These are phyloP conservation scores for Brenthis ino DNA, from an alignment of 2,888 invertebrate genomes.

Conservation along the genomic window DNA sequence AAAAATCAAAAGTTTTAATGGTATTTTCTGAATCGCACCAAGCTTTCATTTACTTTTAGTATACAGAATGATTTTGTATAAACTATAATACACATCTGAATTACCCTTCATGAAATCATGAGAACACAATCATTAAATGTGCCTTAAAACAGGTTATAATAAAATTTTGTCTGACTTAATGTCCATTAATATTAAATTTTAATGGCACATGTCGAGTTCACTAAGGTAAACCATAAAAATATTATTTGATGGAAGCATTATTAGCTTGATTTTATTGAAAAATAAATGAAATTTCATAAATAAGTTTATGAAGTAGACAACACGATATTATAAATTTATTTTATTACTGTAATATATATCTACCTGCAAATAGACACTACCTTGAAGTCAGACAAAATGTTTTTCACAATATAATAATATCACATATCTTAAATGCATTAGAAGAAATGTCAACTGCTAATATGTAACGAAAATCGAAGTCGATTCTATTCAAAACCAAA, in stretches of 20 bases:
- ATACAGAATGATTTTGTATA: conserved; percentile 80
- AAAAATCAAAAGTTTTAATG: conserved; percentile 83
- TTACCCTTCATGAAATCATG: conserved; percentile 62
- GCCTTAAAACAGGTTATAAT: conserved; percentile 65
- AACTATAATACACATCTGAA: conserved; percentile 76
- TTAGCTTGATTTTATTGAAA: conserved; percentile 44
- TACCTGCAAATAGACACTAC: conserved; percentile 73
- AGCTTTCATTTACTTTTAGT: conserved; percentile 82
- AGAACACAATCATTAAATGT: conserved; percentile 65
- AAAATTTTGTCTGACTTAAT: conserved; percentile 79
- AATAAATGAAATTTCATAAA: conserved; percentile 39
- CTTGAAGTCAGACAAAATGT: conserved; percentile 81
- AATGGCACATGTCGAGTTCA: conserved; percentile 69
- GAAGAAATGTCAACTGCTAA: conserved; percentile 69
- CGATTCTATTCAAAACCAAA: conserved; percentile 57
- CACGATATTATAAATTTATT: conserved; percentile 51
- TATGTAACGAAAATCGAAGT: conserved; percentile 44
- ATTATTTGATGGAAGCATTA: conserved; percentile 46
- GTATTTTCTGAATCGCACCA: conserved; percentile 83
- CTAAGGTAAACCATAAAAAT: conserved; percentile 44
- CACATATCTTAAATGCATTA: conserved; percentile 82
- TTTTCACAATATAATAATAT: conserved; percentile 79
- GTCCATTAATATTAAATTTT: conserved; percentile 54
- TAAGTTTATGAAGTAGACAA: conserved; percentile 41
- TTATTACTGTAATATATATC: conserved; percentile 58